Conservation (phyloP, 2,113 vertebrate genomes). For the Microcebus jonahi region DNA sequence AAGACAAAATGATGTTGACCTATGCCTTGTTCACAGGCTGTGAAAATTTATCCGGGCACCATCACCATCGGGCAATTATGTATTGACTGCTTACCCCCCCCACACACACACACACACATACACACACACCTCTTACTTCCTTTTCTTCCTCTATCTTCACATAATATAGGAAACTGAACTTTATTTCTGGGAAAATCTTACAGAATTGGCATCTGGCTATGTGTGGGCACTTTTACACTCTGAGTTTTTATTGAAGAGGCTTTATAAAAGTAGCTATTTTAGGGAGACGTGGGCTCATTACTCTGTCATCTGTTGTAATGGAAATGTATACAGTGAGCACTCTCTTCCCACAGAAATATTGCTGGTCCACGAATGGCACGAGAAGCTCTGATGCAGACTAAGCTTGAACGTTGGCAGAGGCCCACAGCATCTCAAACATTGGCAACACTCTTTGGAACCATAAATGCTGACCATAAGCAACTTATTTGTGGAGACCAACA, state of each 20-base stretch:
- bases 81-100: neutral
- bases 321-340: neutral
- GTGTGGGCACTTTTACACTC: neutral
- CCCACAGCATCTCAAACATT: conserved; percentile 30
- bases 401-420: neutral
- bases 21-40: neutral
- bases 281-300: conserved; percentile 7
- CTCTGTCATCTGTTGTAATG: conserved; percentile 35
- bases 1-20: neutral
- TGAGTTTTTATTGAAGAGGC: conserved; percentile 13
- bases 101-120: too few species aligned
- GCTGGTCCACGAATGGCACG: neutral
- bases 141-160: neutral
- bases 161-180: neutral
- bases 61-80: neutral
- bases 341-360: neutral
- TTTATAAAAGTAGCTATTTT: conserved; percentile 63
- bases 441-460: conserved; percentile 25
- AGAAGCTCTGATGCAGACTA: neutral
- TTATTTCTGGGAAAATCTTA: neutral
- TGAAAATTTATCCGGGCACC: neutral
- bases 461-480: conserved; percentile 65
- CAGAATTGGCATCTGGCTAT: neutral
- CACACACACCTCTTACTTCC: neutral
- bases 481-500: conserved; percentile 63